Evolutionary conservation across 1,140 invertebrate genomes (phyloP).

Genomic region (Drosophila arawakana): DNA sequence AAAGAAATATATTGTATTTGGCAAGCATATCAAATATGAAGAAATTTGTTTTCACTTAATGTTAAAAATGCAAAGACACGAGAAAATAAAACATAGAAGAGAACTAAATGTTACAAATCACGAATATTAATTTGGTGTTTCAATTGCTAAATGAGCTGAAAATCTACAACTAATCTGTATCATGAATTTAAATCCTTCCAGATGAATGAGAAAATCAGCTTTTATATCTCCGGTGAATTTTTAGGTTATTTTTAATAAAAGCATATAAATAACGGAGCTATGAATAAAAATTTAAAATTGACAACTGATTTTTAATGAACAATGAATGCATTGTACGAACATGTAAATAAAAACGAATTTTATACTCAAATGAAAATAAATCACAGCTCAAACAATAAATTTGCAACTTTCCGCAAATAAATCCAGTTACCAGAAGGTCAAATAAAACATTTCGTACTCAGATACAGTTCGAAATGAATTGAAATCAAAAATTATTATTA

Average conservation of each 20-base stretch:
- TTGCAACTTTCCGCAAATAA: slow-evolving; percentile 52
- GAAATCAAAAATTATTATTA: neutral
- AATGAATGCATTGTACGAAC: slow-evolving; percentile 50
- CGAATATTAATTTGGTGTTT: neutral
- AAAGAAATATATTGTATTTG: slow-evolving; percentile 17
- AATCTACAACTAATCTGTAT: slow-evolving; percentile 27
- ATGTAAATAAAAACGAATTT: slow-evolving; percentile 44
- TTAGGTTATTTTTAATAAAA: slow-evolving; percentile 23
- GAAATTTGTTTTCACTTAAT: slow-evolving; percentile 38
- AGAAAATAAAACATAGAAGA: neutral
- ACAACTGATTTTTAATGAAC: slow-evolving; percentile 18
- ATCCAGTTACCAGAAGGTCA: slow-evolving; percentile 5
- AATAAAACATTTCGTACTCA: slow-evolving; percentile 2
- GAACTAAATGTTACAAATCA: neutral
- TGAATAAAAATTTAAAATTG: slow-evolving; percentile 39
- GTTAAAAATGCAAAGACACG: slow-evolving; percentile 18
- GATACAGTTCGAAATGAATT: neutral
- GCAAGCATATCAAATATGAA: slow-evolving; percentile 32
- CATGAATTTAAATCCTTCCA: slow-evolving; percentile 37
- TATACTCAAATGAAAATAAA: slow-evolving; percentile 42
- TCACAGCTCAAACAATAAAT: slow-evolving; percentile 51
- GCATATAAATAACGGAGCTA: slow-evolving; percentile 11
- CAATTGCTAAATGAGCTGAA: neutral
- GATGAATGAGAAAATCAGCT: neutral
- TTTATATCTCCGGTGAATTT: neutral